Evolutionary conservation across 2,797 vertebrate genomes (phyloP).

Genomic region (Leuciscus waleckii): DNA sequence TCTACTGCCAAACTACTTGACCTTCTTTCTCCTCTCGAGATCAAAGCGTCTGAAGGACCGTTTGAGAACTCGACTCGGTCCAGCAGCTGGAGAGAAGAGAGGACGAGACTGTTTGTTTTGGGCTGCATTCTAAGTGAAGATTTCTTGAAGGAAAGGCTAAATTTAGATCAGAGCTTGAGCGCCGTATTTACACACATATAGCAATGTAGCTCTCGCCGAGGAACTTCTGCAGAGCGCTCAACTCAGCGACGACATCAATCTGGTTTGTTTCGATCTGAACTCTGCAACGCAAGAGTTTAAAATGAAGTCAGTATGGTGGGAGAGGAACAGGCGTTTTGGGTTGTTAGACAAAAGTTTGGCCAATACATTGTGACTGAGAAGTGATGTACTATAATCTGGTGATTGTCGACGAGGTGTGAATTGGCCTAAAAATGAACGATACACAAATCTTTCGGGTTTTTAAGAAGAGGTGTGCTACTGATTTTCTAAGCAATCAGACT

Average conservation of each 20-base stretch:
- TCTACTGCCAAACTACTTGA: slow-evolving; percentile 43
- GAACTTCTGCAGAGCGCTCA: slow-evolving; percentile 10
- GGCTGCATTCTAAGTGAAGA: slow-evolving; percentile 38
- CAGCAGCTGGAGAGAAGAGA: slow-evolving; percentile 32
- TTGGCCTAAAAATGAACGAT: neutral
- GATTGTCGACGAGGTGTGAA: neutral
- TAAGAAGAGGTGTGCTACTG: too few relatives aligned
- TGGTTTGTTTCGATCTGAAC: slow-evolving; percentile 20
- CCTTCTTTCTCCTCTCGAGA: slow-evolving; percentile 46
- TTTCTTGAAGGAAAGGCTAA: slow-evolving; percentile 48
- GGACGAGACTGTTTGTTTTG: slow-evolving; percentile 52
- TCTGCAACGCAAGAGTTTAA: slow-evolving; percentile 10
- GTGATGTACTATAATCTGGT: neutral
- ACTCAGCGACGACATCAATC: neutral
- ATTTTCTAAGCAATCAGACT: too few relatives aligned
- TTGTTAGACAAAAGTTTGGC: neutral
- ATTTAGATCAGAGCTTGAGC: slow-evolving; percentile 39
- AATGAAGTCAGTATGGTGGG: slow-evolving; percentile 15
- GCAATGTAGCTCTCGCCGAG: slow-evolving; percentile 15
- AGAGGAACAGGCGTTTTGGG: neutral
- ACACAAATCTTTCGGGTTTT: too few relatives aligned
- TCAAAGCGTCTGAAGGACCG: slow-evolving; percentile 42
- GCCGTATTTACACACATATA: slow-evolving; percentile 52
- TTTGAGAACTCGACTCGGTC: slow-evolving; percentile 29
- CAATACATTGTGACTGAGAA: neutral